Conservation (phyloP, 2,113 vertebrate species). For the Corythornis cristatus region DNA sequence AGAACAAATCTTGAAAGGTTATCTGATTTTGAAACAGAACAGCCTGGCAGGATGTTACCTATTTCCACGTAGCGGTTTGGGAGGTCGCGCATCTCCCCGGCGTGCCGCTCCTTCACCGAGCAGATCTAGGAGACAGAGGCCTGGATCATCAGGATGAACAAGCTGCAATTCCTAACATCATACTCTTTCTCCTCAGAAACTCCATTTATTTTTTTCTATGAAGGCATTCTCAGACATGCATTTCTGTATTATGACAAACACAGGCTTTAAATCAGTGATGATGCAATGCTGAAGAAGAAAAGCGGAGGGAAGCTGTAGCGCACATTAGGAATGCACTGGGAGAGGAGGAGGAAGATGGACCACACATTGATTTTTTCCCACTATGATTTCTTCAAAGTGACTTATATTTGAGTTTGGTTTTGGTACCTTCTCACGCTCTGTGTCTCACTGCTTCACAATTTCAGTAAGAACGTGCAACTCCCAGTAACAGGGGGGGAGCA, state of each 20-base stretch:
- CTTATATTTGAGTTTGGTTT: neutral
- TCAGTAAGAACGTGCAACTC: neutral
- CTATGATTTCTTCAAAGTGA: neutral
- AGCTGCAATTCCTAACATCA: neutral
- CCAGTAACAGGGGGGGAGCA: neutral
- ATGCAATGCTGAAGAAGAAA: neutral
- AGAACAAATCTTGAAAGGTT: neutral
- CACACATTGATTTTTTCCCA: neutral
- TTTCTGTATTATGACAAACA: neutral
- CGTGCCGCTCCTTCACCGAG: constrained; percentile 91
- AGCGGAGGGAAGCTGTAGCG: neutral
- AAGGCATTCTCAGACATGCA: neutral
- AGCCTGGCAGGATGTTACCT: constrained; percentile 73
- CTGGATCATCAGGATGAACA: neutral
- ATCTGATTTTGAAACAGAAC: neutral
- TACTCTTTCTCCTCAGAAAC: neutral
- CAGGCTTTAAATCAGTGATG: neutral
- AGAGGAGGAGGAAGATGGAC: neutral
- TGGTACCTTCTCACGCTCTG: neutral
- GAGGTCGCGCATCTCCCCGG: constrained; percentile 92
- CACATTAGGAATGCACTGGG: neutral
- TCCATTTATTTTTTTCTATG: neutral
- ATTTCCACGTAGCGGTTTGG: constrained; percentile 98
- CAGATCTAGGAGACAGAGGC: constrained; percentile 84
- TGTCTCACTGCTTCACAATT: neutral